These are phyloP conservation scores for Alouatta caraya DNA, from an alignment of 2,797 vertebrate genomes.

Conservation along the genomic window DNA sequence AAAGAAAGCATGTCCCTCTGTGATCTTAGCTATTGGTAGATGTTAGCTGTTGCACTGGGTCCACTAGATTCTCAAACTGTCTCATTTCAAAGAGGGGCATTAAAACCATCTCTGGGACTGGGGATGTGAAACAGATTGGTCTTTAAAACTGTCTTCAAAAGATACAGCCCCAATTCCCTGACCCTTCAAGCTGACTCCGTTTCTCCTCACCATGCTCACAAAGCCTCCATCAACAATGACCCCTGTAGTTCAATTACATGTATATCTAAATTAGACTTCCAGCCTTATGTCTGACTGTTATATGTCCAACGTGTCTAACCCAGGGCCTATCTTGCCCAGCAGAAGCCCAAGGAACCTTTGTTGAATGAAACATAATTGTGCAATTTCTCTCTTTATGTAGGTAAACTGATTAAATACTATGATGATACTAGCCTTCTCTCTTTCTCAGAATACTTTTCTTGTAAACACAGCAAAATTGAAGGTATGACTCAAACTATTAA, in stretches of 20 bases:
- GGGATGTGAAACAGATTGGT: not conserved
- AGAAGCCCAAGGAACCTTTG: not conserved
- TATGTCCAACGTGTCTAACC: not conserved
- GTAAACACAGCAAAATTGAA: slow-evolving; percentile 20
- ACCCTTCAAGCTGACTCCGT: not conserved
- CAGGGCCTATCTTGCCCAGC: not conserved
- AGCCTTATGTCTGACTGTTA: not conserved
- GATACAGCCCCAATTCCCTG: not conserved
- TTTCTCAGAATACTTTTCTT: not conserved
- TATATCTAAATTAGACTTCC: not conserved
- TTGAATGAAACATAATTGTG: not conserved
- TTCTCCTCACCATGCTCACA: not conserved
- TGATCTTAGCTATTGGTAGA: not conserved
- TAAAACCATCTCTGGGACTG: not conserved
- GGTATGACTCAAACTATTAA: not conserved
- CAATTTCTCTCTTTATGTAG: not conserved
- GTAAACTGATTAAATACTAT: not conserved
- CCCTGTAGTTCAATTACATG: not conserved
- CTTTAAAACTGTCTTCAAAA: not conserved
- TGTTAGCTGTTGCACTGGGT: not conserved
- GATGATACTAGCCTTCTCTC: not conserved
- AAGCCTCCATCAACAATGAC: not conserved
- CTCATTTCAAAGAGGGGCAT: not conserved
- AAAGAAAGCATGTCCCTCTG: not conserved
- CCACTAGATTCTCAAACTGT: not conserved